Conservation (phyloP, 1,140 invertebrate species). For the Chrysoperla carnea region DNA sequence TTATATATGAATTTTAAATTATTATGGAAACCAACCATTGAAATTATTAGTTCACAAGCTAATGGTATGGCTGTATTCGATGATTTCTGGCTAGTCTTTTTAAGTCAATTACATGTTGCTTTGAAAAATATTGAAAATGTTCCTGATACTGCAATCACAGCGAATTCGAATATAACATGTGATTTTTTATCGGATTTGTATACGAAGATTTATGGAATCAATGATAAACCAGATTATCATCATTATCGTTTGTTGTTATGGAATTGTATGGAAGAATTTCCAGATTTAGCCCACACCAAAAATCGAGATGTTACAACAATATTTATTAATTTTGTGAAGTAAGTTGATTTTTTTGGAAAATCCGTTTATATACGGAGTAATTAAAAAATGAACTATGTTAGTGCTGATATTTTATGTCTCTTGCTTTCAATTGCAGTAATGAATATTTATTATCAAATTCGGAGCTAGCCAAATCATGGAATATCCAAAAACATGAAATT, state of each 20-base stretch:
- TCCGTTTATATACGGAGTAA: too few relatives aligned
- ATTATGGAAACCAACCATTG: conserved; percentile 66
- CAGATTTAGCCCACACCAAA: conserved; percentile 53
- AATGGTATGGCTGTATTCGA: conserved; percentile 33
- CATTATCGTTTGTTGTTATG: conserved; percentile 68
- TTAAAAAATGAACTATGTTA: too few relatives aligned
- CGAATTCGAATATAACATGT: not conserved
- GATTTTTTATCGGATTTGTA: conserved; percentile 11
- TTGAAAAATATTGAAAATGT: conserved; percentile 16
- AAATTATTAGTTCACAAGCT: conserved; percentile 56
- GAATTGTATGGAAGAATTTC: conserved; percentile 55
- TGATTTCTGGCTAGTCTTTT: conserved; percentile 64
- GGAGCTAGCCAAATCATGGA: conserved; percentile 25
- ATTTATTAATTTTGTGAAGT: conserved; percentile 63
- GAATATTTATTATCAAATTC: conserved; percentile 30
- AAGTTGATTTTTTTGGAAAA: conserved; percentile 7
- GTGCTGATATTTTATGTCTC: too few relatives aligned
- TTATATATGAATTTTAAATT: conserved; percentile 76
- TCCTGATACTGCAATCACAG: too few relatives aligned
- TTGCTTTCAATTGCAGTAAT: conserved; percentile 13
- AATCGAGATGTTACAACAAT: conserved; percentile 60
- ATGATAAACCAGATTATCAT: conserved; percentile 42
- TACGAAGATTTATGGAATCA: conserved; percentile 17
- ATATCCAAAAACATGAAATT: conserved; percentile 23
- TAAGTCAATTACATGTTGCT: conserved; percentile 35